phyloP scores from a whole-genome alignment of 2,797 vertebrate species.

The Eulemur coronatus region DNA sequence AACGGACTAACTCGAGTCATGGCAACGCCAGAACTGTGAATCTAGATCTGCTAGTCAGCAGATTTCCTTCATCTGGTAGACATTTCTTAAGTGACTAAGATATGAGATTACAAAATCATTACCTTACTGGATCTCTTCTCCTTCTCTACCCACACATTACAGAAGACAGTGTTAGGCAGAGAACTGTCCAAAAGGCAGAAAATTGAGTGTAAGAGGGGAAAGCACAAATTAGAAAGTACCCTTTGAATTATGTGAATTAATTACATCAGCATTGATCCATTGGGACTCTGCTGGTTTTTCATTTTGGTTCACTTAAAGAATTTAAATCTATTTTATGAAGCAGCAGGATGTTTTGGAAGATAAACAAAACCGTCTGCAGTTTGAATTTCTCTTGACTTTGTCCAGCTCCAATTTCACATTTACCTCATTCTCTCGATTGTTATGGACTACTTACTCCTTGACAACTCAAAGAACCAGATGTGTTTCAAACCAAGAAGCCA shows the following conservation, averaged over 20 bases:
- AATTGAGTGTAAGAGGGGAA: neutral
- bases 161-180: neutral
- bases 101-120: neutral
- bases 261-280: neutral
- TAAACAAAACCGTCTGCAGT: conserved; percentile 71
- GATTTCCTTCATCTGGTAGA: neutral
- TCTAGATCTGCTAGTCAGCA: neutral
- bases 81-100: neutral
- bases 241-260: conserved; percentile 41
- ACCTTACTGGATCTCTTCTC: neutral
- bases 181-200: neutral
- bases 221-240: neutral
- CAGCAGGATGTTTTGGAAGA: conserved; percentile 60
- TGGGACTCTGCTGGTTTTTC: conserved; percentile 30
- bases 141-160: neutral
- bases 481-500: conserved; percentile 54
- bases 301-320: conserved; percentile 56
- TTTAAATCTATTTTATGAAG: conserved; percentile 43
- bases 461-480: conserved; percentile 63
- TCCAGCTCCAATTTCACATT: conserved; percentile 48
- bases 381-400: conserved; percentile 59
- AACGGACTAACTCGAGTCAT: neutral
- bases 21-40: neutral
- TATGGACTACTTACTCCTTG: conserved; percentile 56
- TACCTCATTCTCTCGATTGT: conserved; percentile 48